Percentiles rank a stretch among this genome's conserved stretches.
Evolutionary conservation across 1,140 invertebrate species (phyloP).

Genomic region (Micrasema minimum): DNA sequence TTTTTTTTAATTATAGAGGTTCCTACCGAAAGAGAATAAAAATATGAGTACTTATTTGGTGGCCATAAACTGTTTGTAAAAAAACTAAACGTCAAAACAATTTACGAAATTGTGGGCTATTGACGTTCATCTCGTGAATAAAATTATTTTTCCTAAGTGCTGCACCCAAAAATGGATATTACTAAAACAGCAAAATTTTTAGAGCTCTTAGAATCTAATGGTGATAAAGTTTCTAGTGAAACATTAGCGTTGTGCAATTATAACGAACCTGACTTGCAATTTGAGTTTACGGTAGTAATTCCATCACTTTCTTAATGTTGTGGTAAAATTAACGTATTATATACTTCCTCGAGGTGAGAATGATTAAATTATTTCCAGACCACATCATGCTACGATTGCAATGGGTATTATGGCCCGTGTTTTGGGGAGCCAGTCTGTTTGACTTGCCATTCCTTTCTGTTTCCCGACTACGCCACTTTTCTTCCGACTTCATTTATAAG

Average conservation of each 20-base stretch:
- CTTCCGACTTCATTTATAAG: conserved; percentile 69
- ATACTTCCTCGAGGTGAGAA: no score
- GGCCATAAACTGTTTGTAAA: not conserved
- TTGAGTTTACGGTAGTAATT: conserved; percentile 39
- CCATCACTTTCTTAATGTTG: no score
- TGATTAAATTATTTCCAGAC: conserved; percentile 64
- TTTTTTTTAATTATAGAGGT: no score
- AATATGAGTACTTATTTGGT: no score
- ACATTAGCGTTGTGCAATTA: conserved; percentile 38
- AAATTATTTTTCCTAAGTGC: not conserved
- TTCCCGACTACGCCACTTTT: conserved; percentile 78
- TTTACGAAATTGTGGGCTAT: conserved; percentile 17
- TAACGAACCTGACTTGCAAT: conserved; percentile 35
- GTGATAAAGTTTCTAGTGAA: conserved; percentile 38
- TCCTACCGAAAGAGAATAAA: no score
- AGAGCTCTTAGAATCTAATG: conserved; percentile 41
- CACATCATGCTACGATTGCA: conserved; percentile 82
- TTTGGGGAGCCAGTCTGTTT: conserved; percentile 92
- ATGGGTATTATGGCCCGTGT: conserved; percentile 92
- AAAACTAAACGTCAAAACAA: conserved; percentile 29
- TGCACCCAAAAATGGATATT: conserved; percentile 30
- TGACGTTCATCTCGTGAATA: not conserved
- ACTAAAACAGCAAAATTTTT: conserved; percentile 36
- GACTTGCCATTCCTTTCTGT: conserved; percentile 92
- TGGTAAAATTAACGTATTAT: no score